These are phyloP conservation scores for Drymodes brunneopygia DNA, from an alignment of 2,113 vertebrate species.

Conservation along the genomic window DNA sequence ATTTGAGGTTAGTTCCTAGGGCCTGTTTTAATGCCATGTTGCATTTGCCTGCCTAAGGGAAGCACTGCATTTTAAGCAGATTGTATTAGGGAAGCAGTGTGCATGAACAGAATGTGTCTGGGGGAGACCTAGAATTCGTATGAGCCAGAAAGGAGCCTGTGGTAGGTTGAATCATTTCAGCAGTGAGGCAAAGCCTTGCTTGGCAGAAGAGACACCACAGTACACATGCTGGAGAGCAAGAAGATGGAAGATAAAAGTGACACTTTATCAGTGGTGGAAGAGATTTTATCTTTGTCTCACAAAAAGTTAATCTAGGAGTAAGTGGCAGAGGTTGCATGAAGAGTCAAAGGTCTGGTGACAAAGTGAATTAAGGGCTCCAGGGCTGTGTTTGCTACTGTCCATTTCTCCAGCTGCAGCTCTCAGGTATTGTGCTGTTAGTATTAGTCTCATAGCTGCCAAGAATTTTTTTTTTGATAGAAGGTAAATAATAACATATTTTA, in stretches of 20 bases:
- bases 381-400: not conserved
- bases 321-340: not conserved
- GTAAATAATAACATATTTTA: not conserved
- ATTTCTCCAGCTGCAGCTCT: not conserved
- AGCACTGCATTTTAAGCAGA: not conserved
- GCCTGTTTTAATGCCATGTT: not conserved
- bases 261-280: not conserved
- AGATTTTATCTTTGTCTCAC: not conserved
- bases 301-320: not conserved
- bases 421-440: not conserved
- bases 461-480: not conserved
- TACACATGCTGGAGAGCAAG: not conserved
- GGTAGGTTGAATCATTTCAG: not conserved
- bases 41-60: not conserved
- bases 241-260: not conserved
- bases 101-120: not conserved
- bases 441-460: not conserved
- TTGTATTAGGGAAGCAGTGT: not conserved
- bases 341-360: not conserved
- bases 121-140: not conserved
- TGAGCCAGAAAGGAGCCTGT: not conserved
- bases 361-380: not conserved
- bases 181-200: not conserved
- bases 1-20: not conserved
- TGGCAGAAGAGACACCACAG: not conserved